These are phyloP conservation scores for Octodon degus DNA, from an alignment of 2,113 vertebrate species.

Conservation along the genomic window DNA sequence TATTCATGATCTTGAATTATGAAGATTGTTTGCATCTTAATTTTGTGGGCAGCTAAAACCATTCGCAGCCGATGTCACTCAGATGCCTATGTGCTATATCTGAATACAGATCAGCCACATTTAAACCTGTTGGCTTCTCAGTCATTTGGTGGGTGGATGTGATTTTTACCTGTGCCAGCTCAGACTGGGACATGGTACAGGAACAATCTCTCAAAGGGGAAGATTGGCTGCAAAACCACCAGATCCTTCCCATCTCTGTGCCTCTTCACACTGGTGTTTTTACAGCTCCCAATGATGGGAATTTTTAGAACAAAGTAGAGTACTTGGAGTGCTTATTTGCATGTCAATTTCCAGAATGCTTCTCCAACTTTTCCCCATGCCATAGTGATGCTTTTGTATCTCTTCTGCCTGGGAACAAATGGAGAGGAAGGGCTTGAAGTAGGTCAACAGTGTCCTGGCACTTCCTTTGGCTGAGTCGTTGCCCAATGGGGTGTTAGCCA, in stretches of 20 bases:
- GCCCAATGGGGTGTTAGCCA: conserved; percentile 69
- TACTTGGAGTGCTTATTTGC: conserved; percentile 79
- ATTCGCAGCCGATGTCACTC: neutral
- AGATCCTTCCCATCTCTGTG: conserved; percentile 54
- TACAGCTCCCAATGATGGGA: conserved; percentile 59
- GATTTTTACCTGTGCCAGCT: conserved; percentile 54
- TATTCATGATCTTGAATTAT: neutral
- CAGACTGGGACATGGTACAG: neutral
- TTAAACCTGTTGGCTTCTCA: neutral
- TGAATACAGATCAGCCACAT: neutral
- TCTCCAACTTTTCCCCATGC: conserved; percentile 71
- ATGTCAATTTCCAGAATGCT: conserved; percentile 81
- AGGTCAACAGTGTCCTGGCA: conserved; percentile 80
- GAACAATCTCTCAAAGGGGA: conserved; percentile 37
- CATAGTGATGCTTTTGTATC: conserved; percentile 83
- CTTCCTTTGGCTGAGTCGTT: conserved; percentile 74
- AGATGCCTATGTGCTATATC: neutral
- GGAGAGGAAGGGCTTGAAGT: conserved; percentile 78
- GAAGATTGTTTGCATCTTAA: neutral
- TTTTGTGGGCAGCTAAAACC: neutral
- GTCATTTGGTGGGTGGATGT: neutral
- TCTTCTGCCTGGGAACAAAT: conserved; percentile 78
- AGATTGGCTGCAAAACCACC: conserved; percentile 46
- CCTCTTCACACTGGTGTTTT: conserved; percentile 72
- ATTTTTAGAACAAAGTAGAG: conserved; percentile 76